phyloP scores from a whole-genome alignment of 2,113 vertebrate species.

The Psilopsiagon aymara region DNA sequence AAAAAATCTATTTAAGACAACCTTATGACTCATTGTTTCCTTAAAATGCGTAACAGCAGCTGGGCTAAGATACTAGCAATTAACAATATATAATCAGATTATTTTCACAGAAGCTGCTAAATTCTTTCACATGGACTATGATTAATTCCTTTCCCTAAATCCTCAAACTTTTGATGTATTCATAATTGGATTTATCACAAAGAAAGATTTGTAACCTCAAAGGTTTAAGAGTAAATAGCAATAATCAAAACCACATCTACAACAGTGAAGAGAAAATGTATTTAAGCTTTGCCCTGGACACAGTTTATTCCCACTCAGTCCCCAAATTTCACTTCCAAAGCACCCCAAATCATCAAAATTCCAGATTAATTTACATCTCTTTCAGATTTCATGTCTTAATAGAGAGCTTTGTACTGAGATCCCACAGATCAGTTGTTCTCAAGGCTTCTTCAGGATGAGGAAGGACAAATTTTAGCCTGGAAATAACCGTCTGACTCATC shows the following conservation, averaged over 20 bases:
- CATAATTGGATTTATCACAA: slow-evolving; percentile 60
- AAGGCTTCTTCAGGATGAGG: background rate
- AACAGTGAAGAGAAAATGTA: background rate
- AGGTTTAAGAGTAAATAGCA: slow-evolving; percentile 10
- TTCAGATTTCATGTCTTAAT: background rate
- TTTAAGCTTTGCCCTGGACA: background rate
- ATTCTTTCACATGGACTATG: slow-evolving; percentile 55
- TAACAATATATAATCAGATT: slow-evolving; percentile 14
- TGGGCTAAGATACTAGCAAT: background rate
- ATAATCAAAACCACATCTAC: background rate
- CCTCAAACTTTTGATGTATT: slow-evolving; percentile 25
- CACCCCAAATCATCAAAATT: background rate
- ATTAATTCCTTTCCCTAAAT: slow-evolving; percentile 57
- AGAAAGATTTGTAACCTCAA: slow-evolving; percentile 36
- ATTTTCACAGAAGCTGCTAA: slow-evolving; percentile 57
- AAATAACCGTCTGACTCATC: slow-evolving; percentile 6
- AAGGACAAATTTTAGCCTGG: slow-evolving; percentile 27
- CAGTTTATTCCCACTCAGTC: background rate
- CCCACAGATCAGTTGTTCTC: background rate
- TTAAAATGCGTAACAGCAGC: background rate
- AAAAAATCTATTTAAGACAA: background rate
- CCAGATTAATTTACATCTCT: background rate
- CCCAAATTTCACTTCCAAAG: background rate
- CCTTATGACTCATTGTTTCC: background rate
- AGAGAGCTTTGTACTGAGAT: background rate